Evolutionary conservation across 2,797 vertebrate species (phyloP).

Genomic region (Cephalopachus bancanus): DNA sequence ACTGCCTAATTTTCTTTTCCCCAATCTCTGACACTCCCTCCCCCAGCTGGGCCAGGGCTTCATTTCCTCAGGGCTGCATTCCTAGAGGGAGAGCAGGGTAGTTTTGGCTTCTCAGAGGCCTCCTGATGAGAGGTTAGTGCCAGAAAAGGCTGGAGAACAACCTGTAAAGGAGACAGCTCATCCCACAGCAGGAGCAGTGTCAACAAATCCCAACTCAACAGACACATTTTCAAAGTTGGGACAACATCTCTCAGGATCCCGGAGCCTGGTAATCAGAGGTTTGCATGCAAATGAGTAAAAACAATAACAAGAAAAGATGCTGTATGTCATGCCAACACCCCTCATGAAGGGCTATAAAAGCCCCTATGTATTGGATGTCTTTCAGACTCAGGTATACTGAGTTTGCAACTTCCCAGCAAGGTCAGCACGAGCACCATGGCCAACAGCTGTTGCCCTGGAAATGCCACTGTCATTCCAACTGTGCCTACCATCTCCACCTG

Average conservation of each 20-base stretch:
- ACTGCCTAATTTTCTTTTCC: not conserved
- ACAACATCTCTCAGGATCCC: slow-evolving; percentile 26
- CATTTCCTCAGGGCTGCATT: slow-evolving; percentile 20
- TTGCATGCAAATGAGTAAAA: slow-evolving; percentile 26
- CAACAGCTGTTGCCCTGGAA: slow-evolving; percentile 39
- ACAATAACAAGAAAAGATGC: slow-evolving; percentile 80
- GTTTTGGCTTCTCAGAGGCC: slow-evolving; percentile 2
- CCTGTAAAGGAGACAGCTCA: slow-evolving; percentile 75
- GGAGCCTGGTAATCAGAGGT: slow-evolving; percentile 79
- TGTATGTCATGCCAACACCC: not conserved
- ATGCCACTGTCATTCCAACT: not conserved
- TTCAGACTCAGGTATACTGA: not conserved
- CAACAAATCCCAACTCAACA: not conserved
- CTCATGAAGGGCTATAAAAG: slow-evolving; percentile 70
- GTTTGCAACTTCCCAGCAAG: not conserved
- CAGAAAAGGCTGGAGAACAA: not conserved
- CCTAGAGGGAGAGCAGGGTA: not conserved
- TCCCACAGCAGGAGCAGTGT: not conserved
- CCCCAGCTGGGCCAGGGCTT: not conserved
- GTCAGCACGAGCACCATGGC: not conserved
- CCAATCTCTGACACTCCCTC: not conserved
- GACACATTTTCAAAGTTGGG: not conserved
- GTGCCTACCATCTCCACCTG: not conserved
- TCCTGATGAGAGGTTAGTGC: slow-evolving; percentile 71
- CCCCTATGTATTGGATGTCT: not conserved